Conservation (phyloP, 2,113 vertebrate species). For the Pituophis catenifer region DNA sequence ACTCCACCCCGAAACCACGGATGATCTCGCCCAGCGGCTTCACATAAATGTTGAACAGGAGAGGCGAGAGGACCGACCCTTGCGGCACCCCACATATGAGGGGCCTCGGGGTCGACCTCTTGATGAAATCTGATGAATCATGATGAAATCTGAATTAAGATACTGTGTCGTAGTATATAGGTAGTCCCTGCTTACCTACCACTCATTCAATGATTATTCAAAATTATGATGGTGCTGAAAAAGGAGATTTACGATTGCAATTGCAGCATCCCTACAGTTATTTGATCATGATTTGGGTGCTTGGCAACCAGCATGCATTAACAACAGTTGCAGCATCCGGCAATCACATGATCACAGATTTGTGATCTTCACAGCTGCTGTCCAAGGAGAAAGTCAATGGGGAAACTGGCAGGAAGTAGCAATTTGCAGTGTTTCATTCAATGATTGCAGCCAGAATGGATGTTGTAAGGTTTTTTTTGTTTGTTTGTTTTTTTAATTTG, state of each 20-base stretch:
- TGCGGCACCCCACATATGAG: too few relatives aligned
- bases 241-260: neutral
- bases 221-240: neutral
- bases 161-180: neutral
- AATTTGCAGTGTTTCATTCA: neutral
- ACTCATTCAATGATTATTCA: neutral
- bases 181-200: neutral
- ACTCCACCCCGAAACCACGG: too few relatives aligned
- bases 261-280: neutral
- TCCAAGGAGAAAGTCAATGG: neutral
- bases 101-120: too few relatives aligned
- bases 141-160: neutral
- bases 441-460: neutral
- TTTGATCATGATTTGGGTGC: neutral
- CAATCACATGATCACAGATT: neutral
- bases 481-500: too few relatives aligned
- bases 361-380: neutral
- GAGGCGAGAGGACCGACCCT: too few relatives aligned
- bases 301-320: neutral
- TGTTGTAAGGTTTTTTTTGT: too few relatives aligned
- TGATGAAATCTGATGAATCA: too few relatives aligned
- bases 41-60: too few relatives aligned
- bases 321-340: neutral
- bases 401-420: neutral
- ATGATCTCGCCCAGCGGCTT: too few relatives aligned